phyloP scores from a whole-genome alignment of 1,140 invertebrate genomes.

The Drosophila tani region DNA sequence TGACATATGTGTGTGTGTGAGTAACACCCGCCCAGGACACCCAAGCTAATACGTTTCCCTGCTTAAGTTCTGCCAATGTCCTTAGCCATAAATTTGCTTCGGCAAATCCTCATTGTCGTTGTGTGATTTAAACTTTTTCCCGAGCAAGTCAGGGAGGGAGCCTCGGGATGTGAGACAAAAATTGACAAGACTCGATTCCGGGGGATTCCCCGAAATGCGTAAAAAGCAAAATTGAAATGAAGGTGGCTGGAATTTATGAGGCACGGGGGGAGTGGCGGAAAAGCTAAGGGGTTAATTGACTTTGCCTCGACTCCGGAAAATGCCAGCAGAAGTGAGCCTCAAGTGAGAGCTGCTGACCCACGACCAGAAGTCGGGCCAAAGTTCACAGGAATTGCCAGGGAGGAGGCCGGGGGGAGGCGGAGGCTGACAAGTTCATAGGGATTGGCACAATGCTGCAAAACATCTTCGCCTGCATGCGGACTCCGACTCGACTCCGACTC shows the following conservation, averaged over 20 bases:
- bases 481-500: conserved; percentile 24
- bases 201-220: conserved; percentile 17
- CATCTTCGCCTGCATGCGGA: conserved; percentile 54
- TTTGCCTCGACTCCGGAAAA: conserved; percentile 41
- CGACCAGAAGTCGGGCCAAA: conserved; percentile 38
- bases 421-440: conserved; percentile 63
- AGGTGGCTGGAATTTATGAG: conserved; percentile 44
- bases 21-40: conserved; percentile 33
- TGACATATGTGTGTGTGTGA: conserved; percentile 54
- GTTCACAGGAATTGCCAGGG: conserved; percentile 27
- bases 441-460: conserved; percentile 61
- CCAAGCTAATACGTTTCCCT: conserved; percentile 46
- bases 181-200: conserved; percentile 54
- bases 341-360: conserved; percentile 17
- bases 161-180: conserved; percentile 30
- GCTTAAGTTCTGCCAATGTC: conserved; percentile 80
- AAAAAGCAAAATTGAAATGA: conserved; percentile 73
- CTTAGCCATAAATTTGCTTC: conserved; percentile 81
- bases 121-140: conserved; percentile 82
- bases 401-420: not conserved
- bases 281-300: conserved; percentile 64
- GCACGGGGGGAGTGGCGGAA: conserved; percentile 16
- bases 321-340: conserved; percentile 23
- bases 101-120: conserved; percentile 82
- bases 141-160: not conserved